A percentile compares a stretch with the other conserved stretches of the same genome.
phyloP scores from a whole-genome alignment of 1,140 invertebrate species.

The Drosophila truncata region DNA sequence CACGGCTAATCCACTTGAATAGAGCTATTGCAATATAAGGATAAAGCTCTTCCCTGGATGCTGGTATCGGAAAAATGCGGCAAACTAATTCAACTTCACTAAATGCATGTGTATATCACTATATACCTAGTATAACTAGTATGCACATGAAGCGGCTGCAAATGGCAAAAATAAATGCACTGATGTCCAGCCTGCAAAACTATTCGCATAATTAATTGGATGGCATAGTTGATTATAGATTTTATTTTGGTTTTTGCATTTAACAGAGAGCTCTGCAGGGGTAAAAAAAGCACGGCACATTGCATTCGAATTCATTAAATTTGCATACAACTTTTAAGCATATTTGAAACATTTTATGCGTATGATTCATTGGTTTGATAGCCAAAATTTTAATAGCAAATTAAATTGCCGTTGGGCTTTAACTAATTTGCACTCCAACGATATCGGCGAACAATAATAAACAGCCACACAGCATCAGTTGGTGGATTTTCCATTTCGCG shows the following conservation, averaged over 20 bases:
- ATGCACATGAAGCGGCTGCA: slow-evolving; percentile 33
- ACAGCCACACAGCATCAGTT: slow-evolving; percentile 27
- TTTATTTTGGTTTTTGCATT: slow-evolving; percentile 50
- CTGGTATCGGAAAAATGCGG: slow-evolving; percentile 10
- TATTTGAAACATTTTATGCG: slow-evolving; percentile 46
- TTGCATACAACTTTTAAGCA: slow-evolving; percentile 49
- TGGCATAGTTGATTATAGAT: slow-evolving; percentile 32
- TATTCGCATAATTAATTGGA: slow-evolving; percentile 55
- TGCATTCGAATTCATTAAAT: slow-evolving; percentile 45
- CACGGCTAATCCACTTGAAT: slow-evolving; percentile 33
- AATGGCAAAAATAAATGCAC: slow-evolving; percentile 40
- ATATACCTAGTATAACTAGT: too few relatives aligned
- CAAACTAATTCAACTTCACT: slow-evolving; percentile 41
- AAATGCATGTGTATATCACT: slow-evolving; percentile 9
- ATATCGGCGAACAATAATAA: slow-evolving; percentile 34
- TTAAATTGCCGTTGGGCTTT: slow-evolving; percentile 47
- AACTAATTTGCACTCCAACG: slow-evolving; percentile 36
- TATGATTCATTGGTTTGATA: slow-evolving; percentile 41
- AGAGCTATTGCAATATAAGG: slow-evolving; percentile 24
- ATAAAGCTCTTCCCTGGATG: not conserved
- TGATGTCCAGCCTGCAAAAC: slow-evolving; percentile 15
- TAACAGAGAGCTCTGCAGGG: slow-evolving; percentile 5
- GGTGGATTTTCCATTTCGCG: slow-evolving; percentile 7
- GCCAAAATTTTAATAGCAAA: slow-evolving; percentile 42
- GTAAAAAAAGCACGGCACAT: slow-evolving; percentile 17